Percentiles rank a stretch among this genome's conserved stretches.
These are phyloP conservation scores for Heliconius eleuchia DNA, from an alignment of 1,140 invertebrate species.

Conservation along the genomic window DNA sequence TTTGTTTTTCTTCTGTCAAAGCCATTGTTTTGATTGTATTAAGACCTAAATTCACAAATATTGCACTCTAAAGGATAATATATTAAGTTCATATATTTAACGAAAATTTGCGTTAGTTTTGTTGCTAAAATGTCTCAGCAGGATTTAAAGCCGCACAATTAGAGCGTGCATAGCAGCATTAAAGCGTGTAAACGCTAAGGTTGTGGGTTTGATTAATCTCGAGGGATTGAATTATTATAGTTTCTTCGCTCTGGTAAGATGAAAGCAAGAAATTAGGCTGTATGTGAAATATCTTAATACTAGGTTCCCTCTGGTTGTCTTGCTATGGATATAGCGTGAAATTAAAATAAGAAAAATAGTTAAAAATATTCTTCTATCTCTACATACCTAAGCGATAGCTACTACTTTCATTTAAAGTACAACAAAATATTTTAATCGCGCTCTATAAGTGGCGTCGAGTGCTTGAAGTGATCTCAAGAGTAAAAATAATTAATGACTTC, in stretches of 20 bases:
- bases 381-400: neutral
- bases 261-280: neutral
- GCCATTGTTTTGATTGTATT: no score
- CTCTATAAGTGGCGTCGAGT: neutral
- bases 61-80: no score
- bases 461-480: neutral
- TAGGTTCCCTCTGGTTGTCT: neutral
- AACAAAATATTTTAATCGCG: slow-evolving; percentile 7
- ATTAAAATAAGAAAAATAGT: neutral
- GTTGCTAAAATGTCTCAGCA: no score
- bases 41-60: no score
- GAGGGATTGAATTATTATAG: no score
- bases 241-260: no score
- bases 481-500: slow-evolving; percentile 13
- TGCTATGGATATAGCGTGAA: neutral
- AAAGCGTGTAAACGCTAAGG: no score
- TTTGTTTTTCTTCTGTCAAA: neutral
- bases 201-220: no score
- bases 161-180: no score
- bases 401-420: slow-evolving; percentile 5
- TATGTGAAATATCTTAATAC: neutral
- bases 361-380: neutral
- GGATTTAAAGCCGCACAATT: no score
- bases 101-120: no score
- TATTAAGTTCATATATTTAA: no score